A percentile compares a stretch with the other conserved stretches of the same genome.
These are phyloP conservation scores for Notospermus geniculatus DNA, from an alignment of 1,140 invertebrate species.

Conservation along the genomic window DNA sequence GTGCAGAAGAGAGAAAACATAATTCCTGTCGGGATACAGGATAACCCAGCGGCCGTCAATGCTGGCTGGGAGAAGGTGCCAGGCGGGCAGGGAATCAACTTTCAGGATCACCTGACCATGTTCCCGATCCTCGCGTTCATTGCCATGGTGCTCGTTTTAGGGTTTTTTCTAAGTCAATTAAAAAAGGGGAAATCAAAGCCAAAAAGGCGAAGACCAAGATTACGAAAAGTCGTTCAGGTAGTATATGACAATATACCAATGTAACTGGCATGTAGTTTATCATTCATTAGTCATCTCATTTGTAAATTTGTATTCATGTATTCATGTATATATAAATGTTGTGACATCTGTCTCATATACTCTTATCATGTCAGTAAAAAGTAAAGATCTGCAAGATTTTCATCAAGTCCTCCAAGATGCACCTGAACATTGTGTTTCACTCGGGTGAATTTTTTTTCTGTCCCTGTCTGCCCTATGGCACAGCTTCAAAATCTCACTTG, in stretches of 20 bases:
- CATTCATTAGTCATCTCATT: too few species aligned
- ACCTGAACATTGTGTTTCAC: too few species aligned
- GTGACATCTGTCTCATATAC: too few species aligned
- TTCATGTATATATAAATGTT: too few species aligned
- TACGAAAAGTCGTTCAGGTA: background rate
- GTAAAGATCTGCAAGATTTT: too few species aligned
- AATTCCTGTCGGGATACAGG: constrained; percentile 19
- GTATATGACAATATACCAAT: background rate
- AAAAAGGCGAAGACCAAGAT: background rate
- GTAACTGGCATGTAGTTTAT: background rate
- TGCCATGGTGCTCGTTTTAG: constrained; percentile 38
- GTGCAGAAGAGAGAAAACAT: constrained; percentile 19
- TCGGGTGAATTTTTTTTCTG: too few species aligned
- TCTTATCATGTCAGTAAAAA: too few species aligned
- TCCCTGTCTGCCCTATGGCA: too few species aligned
- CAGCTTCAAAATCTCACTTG: too few species aligned
- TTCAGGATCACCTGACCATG: constrained; percentile 29
- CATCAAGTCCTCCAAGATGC: too few species aligned
- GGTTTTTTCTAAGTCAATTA: constrained; percentile 43
- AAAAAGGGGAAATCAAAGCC: constrained; percentile 4
- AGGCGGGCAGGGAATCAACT: background rate
- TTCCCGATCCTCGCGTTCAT: constrained; percentile 44
- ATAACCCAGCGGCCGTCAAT: constrained; percentile 12
- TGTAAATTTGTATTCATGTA: too few species aligned
- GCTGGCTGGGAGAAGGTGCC: constrained; percentile 12